A percentile compares a stretch with the other conserved stretches of the same genome.
phyloP scores from a whole-genome alignment of 2,113 vertebrate species.

The Podarcis raffonei region DNA sequence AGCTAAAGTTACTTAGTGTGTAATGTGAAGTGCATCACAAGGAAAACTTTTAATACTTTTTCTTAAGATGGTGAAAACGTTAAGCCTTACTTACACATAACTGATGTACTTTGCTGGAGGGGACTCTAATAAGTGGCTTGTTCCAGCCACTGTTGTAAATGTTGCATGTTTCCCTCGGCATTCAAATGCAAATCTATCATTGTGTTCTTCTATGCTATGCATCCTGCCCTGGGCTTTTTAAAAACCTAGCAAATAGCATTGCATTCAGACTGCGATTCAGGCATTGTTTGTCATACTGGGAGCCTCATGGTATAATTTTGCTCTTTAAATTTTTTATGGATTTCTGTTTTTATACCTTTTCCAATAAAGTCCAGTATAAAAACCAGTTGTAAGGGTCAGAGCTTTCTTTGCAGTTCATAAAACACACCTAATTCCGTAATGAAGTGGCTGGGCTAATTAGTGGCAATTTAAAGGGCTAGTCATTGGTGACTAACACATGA shows the following conservation, averaged over 20 bases:
- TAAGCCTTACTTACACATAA: constrained; percentile 58
- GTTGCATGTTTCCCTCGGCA: constrained; percentile 39
- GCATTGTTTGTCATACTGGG: constrained; percentile 64
- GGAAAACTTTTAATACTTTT: constrained; percentile 25
- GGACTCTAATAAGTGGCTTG: constrained; percentile 70
- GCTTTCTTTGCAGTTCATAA: not conserved
- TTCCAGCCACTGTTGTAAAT: constrained; percentile 66
- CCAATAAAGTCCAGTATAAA: constrained; percentile 46
- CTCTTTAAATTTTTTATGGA: constrained; percentile 64
- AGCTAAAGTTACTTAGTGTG: not conserved
- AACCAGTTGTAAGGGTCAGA: constrained; percentile 1
- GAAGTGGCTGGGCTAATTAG: constrained; percentile 5
- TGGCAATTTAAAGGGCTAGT: not conserved
- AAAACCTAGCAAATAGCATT: constrained; percentile 58
- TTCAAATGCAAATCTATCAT: constrained; percentile 70
- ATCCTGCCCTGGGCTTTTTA: constrained; percentile 65
- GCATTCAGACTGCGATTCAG: constrained; percentile 68
- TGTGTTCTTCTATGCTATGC: constrained; percentile 58
- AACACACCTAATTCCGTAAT: not conserved
- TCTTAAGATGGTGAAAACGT: constrained; percentile 36
- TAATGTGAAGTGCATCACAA: not conserved
- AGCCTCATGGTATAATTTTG: constrained; percentile 69
- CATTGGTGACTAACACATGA: constrained; percentile 22
- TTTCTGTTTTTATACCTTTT: constrained; percentile 65
- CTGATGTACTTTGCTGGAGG: constrained; percentile 68